Conservation (phyloP, 2,113 vertebrate genomes). For the Mungos mungo region DNA sequence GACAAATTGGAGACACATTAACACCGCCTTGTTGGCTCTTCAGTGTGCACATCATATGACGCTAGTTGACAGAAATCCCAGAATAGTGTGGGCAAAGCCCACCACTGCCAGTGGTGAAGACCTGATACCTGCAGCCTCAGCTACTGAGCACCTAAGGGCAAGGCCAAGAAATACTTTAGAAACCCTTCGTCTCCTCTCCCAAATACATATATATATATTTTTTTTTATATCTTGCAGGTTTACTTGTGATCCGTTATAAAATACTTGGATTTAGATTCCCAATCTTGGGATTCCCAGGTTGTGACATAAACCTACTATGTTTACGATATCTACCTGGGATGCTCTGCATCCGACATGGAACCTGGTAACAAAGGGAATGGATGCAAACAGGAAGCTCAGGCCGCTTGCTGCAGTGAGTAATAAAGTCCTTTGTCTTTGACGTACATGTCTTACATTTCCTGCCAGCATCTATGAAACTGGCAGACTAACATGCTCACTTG, state of each 20-base stretch:
- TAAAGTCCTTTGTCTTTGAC: neutral
- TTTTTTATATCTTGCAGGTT: neutral
- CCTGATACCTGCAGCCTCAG: neutral
- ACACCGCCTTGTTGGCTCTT: neutral
- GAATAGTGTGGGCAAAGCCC: no score
- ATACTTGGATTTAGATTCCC: neutral
- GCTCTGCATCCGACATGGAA: fast-evolving
- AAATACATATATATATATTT: no score
- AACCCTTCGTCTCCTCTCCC: neutral
- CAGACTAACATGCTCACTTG: neutral
- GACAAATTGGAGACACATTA: neutral
- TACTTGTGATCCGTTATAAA: neutral
- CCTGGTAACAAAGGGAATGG: neutral
- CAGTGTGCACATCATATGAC: neutral
- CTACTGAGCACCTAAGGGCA: neutral
- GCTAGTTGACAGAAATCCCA: neutral
- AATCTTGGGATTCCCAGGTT: neutral
- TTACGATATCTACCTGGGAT: no score
- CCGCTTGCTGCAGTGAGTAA: neutral
- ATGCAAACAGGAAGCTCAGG: neutral
- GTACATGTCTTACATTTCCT: neutral
- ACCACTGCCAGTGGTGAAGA: neutral
- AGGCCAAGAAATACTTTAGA: neutral
- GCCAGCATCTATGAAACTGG: neutral
- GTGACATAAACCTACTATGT: neutral